Base-by-base conservation (phyloP, 1,140 invertebrate species). In the Metaphire vulgaris region DNA sequence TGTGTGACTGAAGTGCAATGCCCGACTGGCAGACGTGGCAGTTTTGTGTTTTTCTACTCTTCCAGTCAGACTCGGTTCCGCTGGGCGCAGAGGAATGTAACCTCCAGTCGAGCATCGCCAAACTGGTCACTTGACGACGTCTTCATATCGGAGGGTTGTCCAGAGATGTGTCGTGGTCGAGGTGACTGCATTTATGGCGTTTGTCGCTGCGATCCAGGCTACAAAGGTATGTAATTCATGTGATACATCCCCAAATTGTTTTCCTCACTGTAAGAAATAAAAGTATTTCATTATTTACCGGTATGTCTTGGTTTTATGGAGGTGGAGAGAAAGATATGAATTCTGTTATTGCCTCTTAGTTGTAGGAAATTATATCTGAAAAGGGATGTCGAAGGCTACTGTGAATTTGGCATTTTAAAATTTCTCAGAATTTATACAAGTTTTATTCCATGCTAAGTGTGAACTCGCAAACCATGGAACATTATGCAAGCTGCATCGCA, bases 121-220 rank as follows among this genome's bases (percentile, higher is more conserved):
- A 79, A 81, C 0, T 88, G 87, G 87, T 83, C 86, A 29, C 78
- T 88, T 14, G 86, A 87, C 80, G 86, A 88, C 75, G 81, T 88
- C 16, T 87, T 86, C 78, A 82, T 88, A 56, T 87, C 87, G 6
- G 84, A 84, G 75, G 80, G 79, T 1, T 88, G 87, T 80, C 83
- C 83, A 2, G 73, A 81, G 15, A 81, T 86, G 81, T 88, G 87
- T 80, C 80, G 82, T 78, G 86, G 87, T 1, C 80, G 84, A 21
- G 87, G 87, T 0, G 83, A 85, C 41, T 88, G 87, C 79, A 73
- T 83, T 2, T 70, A 83, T 28, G 87, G 86, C 2, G 68, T 72
- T 2, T 88, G 87, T 78, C 56, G 77, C 2, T 88, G 87, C 83
- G 84, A 87, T 74, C 30, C 80, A 1, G 85, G 84, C 33, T 87